Evolutionary conservation across 2,797 vertebrate species (phyloP).

Genomic region (Malurus splendens): DNA sequence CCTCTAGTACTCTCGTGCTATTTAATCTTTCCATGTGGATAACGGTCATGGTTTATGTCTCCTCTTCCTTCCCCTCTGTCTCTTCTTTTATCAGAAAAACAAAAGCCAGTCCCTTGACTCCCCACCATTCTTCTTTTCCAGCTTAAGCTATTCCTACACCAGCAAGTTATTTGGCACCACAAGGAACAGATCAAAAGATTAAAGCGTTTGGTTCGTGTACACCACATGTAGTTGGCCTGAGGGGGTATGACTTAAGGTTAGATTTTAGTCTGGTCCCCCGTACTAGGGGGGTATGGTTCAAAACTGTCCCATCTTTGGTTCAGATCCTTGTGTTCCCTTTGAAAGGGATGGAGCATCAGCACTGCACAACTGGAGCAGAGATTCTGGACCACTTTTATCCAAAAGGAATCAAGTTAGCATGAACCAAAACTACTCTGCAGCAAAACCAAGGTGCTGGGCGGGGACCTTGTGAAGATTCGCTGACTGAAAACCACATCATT

Average conservation of each 20-base stretch:
- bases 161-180: not conserved
- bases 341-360: not conserved
- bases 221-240: not conserved
- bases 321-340: not conserved
- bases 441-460: not conserved
- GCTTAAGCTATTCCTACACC: not conserved
- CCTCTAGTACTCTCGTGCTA: not conserved
- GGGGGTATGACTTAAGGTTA: not conserved
- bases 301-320: not conserved
- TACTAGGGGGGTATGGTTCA: not conserved
- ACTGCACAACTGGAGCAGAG: not conserved
- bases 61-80: not conserved
- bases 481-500: not conserved
- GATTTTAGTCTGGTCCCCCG: not conserved
- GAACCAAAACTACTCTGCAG: not conserved
- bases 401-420: not conserved
- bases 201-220: not conserved
- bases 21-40: slow-evolving; percentile 40
- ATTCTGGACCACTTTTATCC: not conserved
- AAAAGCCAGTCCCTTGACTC: not conserved
- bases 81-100: not conserved
- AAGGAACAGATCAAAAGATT: not conserved
- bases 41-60: slow-evolving; percentile 11
- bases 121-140: not conserved
- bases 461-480: not conserved